Base-by-base conservation (phyloP, 2,113 vertebrate genomes). In the Corythoichthys haematopterus region DNA sequence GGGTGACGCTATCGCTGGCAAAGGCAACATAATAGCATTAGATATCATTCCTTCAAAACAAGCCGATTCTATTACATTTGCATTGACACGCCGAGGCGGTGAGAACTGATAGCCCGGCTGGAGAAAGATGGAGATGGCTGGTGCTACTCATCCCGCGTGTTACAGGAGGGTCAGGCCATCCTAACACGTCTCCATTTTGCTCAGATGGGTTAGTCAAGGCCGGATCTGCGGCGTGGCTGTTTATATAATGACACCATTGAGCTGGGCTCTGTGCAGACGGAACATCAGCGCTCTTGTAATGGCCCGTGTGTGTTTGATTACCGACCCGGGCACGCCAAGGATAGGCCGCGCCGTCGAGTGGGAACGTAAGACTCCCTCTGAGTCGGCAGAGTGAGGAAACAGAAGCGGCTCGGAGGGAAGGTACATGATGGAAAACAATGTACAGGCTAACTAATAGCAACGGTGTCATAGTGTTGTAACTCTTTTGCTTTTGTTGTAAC, bases 261-360 rank as follows among this genome's bases (percentile, higher is more conserved):
- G 87, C 87, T 38, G 72, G 83, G 70, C 81, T 78, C 72, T 83
- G 86, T 86, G 87, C 86, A 85, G 87, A 85, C 84, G 86, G 88
- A 88, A 87, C 88, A 88, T 88, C 83, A 87, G 81, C 82, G 84
- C 85, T 74, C 76, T 79, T 84, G 84, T 90, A 89, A 90, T 90
- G 85, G 85, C 78, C 83, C 84, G 82, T 85, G 85, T 89, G 87
- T 78, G 82, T 90, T 89, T 91, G 91, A 92, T 92, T 90, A 91
- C 87, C 85, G 85, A 87, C 83, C 88, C 80, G 68, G 82, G 82
- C 77, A 85, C 79, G 85, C 83, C 59, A 47, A 67, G 76, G 84
- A 87, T 81, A 80, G 80, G 87, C 85, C 82, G 85, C 75, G 70
- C 78, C 80, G 80, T 77, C 86, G 81, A 78, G 80, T 69, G 89